Evolutionary conservation across 2,113 vertebrate species (phyloP), one percentile per base, ranked within the genome.

Genomic region (Corythornis vintsioides): DNA sequence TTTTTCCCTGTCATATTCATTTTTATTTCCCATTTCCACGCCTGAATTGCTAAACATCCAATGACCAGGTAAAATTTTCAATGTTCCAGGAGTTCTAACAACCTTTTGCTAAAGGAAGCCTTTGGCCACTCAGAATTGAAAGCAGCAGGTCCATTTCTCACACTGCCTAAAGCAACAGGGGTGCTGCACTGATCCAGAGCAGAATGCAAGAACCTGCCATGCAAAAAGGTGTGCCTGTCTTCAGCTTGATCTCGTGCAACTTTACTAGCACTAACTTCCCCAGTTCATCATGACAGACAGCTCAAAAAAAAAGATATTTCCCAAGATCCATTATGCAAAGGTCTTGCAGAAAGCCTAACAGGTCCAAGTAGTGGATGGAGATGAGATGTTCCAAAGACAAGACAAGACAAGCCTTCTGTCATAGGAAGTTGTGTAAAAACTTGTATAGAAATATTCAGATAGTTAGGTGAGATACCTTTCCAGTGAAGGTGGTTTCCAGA

Each of bases 161-260:
- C 31, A 50, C 38, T 80, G 35, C 31, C n/a, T 70, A 16, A 59
- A 45, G 42, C 5, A 8, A 29, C 31, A 19, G 0, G 5, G 21
- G 47, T 6, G 16, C 21, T 66, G 15, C 60, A 9, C 10, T 50
- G 64, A 70, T 19, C 8, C 4, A 13, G 29, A 13, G 5, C 0
- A 0, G n/a, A 83, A 6, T 3, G 7, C 55, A 83, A 50, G 42
- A 86, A 45, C 11, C 21, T 12, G 9, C 9, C 31, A 3, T 6
- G 43, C 9, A 15, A 52, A 72, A 35, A 73, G 11, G 7, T 75
- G 10, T n/a, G 73, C 9, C 31, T 86, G 69, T n/a, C 7, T 50
- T 71, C 42, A 42, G 47, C 20, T 66, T 64, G 45, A 47, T 71
- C 40, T 18, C 35, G 17, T 18, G 28, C 42, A 55, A 47, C 70